A percentile compares a stretch with the other conserved stretches of the same genome.
Evolutionary conservation across 2,888 invertebrate genomes (phyloP).

Genomic region (Rosalia funebris): DNA sequence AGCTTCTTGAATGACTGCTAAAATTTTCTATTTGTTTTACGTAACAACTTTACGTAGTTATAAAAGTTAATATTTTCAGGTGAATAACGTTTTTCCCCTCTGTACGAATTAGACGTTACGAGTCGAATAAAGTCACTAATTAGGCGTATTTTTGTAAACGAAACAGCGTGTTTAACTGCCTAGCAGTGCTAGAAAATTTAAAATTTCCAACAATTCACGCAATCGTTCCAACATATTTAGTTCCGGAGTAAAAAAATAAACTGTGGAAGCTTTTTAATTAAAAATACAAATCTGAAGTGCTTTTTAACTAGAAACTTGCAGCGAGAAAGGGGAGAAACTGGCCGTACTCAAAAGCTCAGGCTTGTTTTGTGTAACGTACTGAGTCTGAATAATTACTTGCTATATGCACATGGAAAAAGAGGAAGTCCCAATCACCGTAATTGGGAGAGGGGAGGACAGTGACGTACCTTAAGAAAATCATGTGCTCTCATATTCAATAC

Average conservation of each 20-base stretch:
- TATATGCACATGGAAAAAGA: slow-evolving; percentile 40
- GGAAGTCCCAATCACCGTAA: slow-evolving; percentile 53
- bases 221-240: slow-evolving; percentile 8
- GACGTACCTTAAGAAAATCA: slow-evolving; percentile 16
- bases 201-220: slow-evolving; percentile 8
- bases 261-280: slow-evolving; percentile 42
- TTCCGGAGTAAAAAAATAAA: slow-evolving; percentile 10
- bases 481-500: too few relatives aligned
- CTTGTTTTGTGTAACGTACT: slow-evolving; percentile 37
- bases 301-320: slow-evolving; percentile 32
- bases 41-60: too few relatives aligned
- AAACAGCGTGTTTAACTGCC: too few relatives aligned
- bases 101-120: too few relatives aligned
- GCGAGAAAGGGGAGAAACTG: slow-evolving; percentile 39
- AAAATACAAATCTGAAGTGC: slow-evolving; percentile 43
- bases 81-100: too few relatives aligned
- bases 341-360: slow-evolving; percentile 34
- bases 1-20: too few relatives aligned
- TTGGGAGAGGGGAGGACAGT: slow-evolving; percentile 45
- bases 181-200: not conserved
- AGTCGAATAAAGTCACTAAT: too few relatives aligned
- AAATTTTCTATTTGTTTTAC: too few relatives aligned
- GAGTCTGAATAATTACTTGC: slow-evolving; percentile 43
- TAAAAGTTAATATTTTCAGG: too few relatives aligned
- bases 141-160: too few relatives aligned